Conservation (phyloP, 92 coral and sea anemone species). For the Nematostella vectensis region DNA sequence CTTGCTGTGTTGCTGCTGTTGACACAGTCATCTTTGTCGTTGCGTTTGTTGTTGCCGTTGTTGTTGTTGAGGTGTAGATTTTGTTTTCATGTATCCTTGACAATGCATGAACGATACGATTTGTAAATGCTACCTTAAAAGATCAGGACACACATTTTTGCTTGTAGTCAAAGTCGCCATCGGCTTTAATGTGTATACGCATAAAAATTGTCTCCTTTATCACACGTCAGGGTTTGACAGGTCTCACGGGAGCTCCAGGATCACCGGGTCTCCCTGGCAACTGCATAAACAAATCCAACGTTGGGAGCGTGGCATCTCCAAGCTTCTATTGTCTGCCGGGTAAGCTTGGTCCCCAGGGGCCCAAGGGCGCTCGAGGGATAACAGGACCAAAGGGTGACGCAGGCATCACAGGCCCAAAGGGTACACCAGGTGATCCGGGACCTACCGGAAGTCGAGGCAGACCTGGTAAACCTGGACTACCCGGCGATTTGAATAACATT, state of each 20-base stretch:
- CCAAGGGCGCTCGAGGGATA: conserved; percentile 61
- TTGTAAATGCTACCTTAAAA: no score
- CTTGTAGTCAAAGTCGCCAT: no score
- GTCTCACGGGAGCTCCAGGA: conserved; percentile 62
- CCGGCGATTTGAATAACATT: conserved; percentile 64
- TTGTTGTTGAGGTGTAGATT: no score
- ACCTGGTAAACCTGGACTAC: conserved; percentile 60
- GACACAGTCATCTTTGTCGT: no score
- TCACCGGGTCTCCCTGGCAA: conserved; percentile 71
- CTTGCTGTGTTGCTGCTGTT: no score
- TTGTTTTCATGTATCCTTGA: no score
- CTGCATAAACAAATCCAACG: conserved; percentile 43
- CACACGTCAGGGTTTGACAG: conserved; percentile 68
- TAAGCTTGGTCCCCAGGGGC: conserved; percentile 55
- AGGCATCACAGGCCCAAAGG: conserved; percentile 59
- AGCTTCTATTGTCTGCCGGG: conserved; percentile 67
- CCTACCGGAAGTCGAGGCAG: conserved; percentile 58
- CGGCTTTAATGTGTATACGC: no score
- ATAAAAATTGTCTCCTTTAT: no score
- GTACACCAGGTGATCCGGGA: conserved; percentile 52
- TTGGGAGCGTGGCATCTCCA: conserved; percentile 40
- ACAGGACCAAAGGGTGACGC: conserved; percentile 46
- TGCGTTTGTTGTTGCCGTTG: no score
- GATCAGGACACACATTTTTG: no score
- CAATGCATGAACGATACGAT: no score